A percentile compares a stretch with the other conserved stretches of the same genome.
phyloP scores from a whole-genome alignment of 2,888 invertebrate species.

The Nomada flava region DNA sequence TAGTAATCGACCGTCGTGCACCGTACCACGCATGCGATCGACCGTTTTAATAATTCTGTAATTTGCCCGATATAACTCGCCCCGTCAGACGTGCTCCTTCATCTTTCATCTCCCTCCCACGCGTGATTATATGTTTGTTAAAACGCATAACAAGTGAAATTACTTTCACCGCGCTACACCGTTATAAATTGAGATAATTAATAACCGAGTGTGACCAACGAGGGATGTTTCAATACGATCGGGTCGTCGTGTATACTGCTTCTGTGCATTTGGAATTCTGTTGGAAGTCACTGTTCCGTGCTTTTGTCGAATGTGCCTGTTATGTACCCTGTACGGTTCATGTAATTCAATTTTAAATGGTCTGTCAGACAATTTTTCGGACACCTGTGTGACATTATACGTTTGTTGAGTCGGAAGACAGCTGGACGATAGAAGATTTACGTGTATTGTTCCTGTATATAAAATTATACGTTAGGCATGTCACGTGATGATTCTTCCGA shows the following conservation, averaged over 20 bases:
- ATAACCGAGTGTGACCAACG: background rate
- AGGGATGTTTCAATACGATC: background rate
- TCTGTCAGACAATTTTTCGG: background rate
- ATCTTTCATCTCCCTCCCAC: background rate
- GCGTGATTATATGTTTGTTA: conserved; percentile 10
- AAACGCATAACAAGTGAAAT: conserved; percentile 5
- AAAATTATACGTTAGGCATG: too few relatives aligned
- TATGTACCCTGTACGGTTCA: background rate
- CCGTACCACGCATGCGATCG: background rate
- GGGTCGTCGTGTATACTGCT: background rate
- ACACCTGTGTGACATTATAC: too few relatives aligned
- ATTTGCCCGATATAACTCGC: conserved; percentile 20
- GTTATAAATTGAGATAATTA: conserved; percentile 5
- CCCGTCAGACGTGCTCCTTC: background rate
- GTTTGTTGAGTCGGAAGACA: too few relatives aligned
- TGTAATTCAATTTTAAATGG: background rate
- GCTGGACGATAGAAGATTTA: too few relatives aligned
- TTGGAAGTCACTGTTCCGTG: background rate
- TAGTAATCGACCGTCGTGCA: conserved; percentile 2
- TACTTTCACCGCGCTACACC: conserved; percentile 10
- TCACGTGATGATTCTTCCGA: too few relatives aligned
- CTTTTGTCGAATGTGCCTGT: background rate
- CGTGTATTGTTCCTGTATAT: too few relatives aligned
- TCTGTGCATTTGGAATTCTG: background rate
- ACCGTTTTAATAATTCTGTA: conserved; percentile 41